Evolutionary conservation across 1,140 invertebrate species (phyloP), one percentile per base, ranked within the genome.

Genomic region (Drosophila neocordata): DNA sequence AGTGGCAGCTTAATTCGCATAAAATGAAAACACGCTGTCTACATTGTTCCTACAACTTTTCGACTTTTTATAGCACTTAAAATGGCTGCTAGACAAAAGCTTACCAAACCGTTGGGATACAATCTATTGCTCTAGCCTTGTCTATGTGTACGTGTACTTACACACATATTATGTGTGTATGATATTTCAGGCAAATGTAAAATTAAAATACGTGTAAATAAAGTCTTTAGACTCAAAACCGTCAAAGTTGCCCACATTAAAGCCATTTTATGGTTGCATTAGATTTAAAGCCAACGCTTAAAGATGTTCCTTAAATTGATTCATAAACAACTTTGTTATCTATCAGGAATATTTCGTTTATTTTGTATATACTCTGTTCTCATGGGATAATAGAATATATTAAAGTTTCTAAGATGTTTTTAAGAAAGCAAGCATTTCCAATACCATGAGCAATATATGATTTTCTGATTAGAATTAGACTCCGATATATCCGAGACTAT

Each of bases 1-100:
- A 88, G 84, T 90, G 88, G 83, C 88, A 88, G 88, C 88, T 90
- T 90, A 90, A 90, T 84, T 90, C 88, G 88, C 88, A 90, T 90
- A 90, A 90, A 90, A 90, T 90, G 88, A 90, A 90, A 90, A 90
- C 88, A 90, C 88, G 88, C 82, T 90, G 88, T 90, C 88, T 90
- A 90, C 88, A 90, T 90, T 88, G 88, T 90, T 90, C 83, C 82
- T 88, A 90, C 88, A 90, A 90, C 89, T 90, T 90, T 90, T 82
- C 73, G 87, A 85, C 73, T 90, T 83, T 90, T 90, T 89, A 89
- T 88, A 70, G 80, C 80, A 82, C 83, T 87, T 84, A 85, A 88
- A 88, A 88, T 88, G 80, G 80, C 85, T 79, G 84, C 76, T 89
- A 89, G 84, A 88, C 84, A 88, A 89, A 89, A 73, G 80, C 73